Evolutionary conservation across 2,888 invertebrate genomes (phyloP).

Genomic region (Gortyna flavago): DNA sequence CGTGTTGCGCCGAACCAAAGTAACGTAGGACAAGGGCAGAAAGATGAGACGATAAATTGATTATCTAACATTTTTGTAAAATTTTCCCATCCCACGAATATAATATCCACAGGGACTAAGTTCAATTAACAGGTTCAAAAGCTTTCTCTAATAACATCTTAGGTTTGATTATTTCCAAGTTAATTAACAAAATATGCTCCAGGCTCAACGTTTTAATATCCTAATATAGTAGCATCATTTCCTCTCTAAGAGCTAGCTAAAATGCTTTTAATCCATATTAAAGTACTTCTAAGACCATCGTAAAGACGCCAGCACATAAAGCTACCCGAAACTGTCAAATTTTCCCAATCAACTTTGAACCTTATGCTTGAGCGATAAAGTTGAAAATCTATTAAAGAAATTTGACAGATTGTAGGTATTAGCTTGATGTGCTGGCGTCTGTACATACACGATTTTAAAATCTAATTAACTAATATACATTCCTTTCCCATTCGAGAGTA

Average conservation of each 20-base stretch:
- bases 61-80: not conserved
- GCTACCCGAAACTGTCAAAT: too few relatives aligned
- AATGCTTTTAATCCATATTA: slow-evolving; percentile 31
- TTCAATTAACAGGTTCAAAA: not conserved
- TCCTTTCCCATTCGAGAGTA: slow-evolving; percentile 15
- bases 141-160: not conserved
- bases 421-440: too few relatives aligned
- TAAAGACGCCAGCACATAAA: too few relatives aligned
- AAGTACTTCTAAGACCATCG: slow-evolving; percentile 12
- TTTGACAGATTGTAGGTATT: too few relatives aligned
- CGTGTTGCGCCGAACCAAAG: not conserved
- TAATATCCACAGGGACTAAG: not conserved
- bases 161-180: not conserved
- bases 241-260: slow-evolving; percentile 24
- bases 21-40: not conserved
- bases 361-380: too few relatives aligned
- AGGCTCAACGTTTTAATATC: slow-evolving; percentile 14
- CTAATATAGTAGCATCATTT: slow-evolving; percentile 10
- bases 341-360: too few relatives aligned
- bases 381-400: too few relatives aligned
- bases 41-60: not conserved
- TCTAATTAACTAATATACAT: slow-evolving; percentile 20
- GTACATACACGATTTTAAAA: slow-evolving; percentile 20
- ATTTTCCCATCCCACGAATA: not conserved
- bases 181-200: slow-evolving; percentile 16